Evolutionary conservation across 1,140 invertebrate species (phyloP).

Genomic region (Caerostris darwini): DNA sequence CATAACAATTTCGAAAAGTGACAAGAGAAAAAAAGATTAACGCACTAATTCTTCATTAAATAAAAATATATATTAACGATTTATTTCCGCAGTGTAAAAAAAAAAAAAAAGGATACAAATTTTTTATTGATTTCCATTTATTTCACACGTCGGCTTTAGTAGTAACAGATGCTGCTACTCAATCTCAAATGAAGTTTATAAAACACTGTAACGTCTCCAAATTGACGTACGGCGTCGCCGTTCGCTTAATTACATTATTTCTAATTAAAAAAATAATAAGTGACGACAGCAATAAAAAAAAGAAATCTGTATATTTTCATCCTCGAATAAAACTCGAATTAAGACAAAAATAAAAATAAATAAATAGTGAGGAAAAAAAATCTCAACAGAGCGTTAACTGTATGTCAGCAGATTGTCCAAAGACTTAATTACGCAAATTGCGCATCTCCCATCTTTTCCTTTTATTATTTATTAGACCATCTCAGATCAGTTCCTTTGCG

Average conservation of each 20-base stretch:
- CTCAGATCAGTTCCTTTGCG: slow-evolving; percentile 15
- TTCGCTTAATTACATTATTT: too few species aligned
- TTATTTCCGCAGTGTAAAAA: too few species aligned
- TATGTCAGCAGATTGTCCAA: slow-evolving; percentile 47
- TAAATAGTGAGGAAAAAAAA: background rate
- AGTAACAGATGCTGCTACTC: too few species aligned
- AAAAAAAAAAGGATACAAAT: too few species aligned
- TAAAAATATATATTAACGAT: too few species aligned
- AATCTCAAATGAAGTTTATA: too few species aligned
- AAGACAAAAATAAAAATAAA: background rate
- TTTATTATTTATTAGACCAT: slow-evolving; percentile 50
- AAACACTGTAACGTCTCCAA: too few species aligned
- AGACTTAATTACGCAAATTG: slow-evolving; percentile 44
- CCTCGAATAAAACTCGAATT: background rate
- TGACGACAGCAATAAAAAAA: background rate
- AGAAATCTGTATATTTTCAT: background rate
- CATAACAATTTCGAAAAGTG: too few species aligned
- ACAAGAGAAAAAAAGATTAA: background rate
- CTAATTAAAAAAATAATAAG: background rate
- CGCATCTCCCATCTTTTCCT: background rate
- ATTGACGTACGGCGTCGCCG: too few species aligned
- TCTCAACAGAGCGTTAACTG: background rate
- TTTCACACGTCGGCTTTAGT: too few species aligned
- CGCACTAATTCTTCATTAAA: too few species aligned
- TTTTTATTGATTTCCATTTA: too few species aligned